Conservation (phyloP, 2,113 vertebrate species). For the Alosa alosa region DNA sequence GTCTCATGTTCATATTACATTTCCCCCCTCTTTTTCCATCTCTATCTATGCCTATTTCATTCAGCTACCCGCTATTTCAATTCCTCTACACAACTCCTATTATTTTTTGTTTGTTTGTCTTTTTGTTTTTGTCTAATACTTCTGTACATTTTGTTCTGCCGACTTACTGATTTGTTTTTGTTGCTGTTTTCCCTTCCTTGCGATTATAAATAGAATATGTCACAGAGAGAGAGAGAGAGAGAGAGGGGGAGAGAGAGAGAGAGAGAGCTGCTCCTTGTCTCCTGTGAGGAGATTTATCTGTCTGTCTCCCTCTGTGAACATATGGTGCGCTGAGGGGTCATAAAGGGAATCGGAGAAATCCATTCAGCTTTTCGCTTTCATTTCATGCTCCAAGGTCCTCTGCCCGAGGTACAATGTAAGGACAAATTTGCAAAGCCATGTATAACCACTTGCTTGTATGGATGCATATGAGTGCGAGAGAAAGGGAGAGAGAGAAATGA, state of each 20-base stretch:
- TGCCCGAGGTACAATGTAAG: background rate
- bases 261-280: background rate
- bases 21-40: background rate
- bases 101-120: background rate
- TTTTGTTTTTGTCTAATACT: background rate
- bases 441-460: background rate
- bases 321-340: constrained; percentile 10
- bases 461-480: too few species aligned
- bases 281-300: background rate
- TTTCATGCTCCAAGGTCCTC: constrained; percentile 19
- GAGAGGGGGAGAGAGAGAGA: background rate
- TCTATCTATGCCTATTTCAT: background rate
- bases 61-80: background rate
- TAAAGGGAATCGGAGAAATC: background rate
- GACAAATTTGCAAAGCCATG: constrained; percentile 6
- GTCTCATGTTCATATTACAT: background rate
- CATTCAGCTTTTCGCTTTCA: constrained; percentile 18
- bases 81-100: background rate
- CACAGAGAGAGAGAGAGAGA: background rate
- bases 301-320: background rate
- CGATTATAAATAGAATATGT: constrained; percentile 9
- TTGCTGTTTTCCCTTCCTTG: background rate
- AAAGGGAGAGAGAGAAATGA: background rate
- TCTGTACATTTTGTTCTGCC: background rate
- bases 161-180: background rate